Evolutionary conservation across 1,140 invertebrate genomes (phyloP).

Genomic region (Drosophila ogumai): DNA sequence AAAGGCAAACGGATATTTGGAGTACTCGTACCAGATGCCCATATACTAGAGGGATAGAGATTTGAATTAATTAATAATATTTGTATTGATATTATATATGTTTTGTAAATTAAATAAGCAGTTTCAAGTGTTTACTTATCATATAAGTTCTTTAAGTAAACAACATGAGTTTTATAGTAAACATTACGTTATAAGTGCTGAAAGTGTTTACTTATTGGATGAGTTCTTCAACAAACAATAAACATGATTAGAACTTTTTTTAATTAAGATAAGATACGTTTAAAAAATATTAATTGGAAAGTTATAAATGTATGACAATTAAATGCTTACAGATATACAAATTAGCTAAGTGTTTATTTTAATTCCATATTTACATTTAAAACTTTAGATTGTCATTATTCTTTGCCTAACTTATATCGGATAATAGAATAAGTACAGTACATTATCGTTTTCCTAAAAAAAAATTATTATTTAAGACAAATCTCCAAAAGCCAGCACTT

Average conservation of each 20-base stretch:
- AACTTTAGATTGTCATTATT: background rate
- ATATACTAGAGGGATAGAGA: slow-evolving; percentile 85
- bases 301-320: too few species aligned
- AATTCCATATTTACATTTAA: background rate
- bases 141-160: background rate
- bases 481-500: background rate
- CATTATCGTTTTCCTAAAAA: background rate
- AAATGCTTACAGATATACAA: background rate
- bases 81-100: background rate
- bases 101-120: background rate
- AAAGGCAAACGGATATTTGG: slow-evolving; percentile 91
- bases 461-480: background rate
- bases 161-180: background rate
- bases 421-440: background rate
- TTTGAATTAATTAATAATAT: background rate
- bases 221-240: background rate
- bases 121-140: slow-evolving; percentile 1
- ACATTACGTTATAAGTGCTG: background rate
- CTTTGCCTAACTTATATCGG: background rate
- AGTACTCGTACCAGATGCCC: slow-evolving; percentile 92
- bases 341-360: background rate
- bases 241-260: too few species aligned
- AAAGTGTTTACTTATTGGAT: background rate
- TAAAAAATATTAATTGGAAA: background rate
- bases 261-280: background rate